These are phyloP conservation scores for Brachionus paranguensis DNA, from an alignment of 1,140 invertebrate genomes.

Conservation along the genomic window DNA sequence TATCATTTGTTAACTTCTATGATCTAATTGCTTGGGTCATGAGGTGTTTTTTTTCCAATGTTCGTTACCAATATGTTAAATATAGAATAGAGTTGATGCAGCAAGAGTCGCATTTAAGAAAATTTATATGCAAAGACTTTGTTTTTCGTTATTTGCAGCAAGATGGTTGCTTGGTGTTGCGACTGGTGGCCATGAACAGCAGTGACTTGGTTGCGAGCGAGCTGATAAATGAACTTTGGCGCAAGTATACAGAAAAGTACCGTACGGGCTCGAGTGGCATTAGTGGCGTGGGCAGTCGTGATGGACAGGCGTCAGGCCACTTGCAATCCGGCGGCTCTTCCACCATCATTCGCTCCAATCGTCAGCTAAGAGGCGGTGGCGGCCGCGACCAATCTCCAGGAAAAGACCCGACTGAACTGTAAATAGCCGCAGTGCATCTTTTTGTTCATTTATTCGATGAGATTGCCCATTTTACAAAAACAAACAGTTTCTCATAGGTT, in stretches of 20 bases:
- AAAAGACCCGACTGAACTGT: constrained; percentile 32
- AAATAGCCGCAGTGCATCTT: neutral
- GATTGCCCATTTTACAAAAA: neutral
- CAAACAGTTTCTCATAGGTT: neutral
- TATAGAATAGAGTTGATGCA: constrained; percentile 40
- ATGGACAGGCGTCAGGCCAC: neutral
- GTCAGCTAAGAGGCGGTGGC: constrained; percentile 21
- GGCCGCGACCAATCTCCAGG: constrained; percentile 30
- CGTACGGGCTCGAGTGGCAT: constrained; percentile 6
- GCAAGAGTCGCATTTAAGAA: constrained; percentile 29
- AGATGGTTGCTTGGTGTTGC: constrained; percentile 58
- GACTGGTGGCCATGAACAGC: constrained; percentile 58
- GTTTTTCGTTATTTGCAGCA: constrained; percentile 58
- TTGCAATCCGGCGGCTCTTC: constrained; percentile 26
- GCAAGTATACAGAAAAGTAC: constrained; percentile 45
- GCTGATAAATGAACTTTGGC: constrained; percentile 57
- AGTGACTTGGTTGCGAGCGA: constrained; percentile 59
- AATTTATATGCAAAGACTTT: constrained; percentile 50
- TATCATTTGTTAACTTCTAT: constrained; percentile 49
- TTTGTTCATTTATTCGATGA: neutral
- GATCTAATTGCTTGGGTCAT: constrained; percentile 44
- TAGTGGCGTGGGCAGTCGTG: neutral
- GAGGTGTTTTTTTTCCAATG: constrained; percentile 42
- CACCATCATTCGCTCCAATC: constrained; percentile 26
- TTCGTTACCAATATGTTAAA: constrained; percentile 40